Percentiles rank a stretch among this genome's conserved stretches.
Evolutionary conservation across 2,113 vertebrate species (phyloP).

Genomic region (Poecilia latipinna): DNA sequence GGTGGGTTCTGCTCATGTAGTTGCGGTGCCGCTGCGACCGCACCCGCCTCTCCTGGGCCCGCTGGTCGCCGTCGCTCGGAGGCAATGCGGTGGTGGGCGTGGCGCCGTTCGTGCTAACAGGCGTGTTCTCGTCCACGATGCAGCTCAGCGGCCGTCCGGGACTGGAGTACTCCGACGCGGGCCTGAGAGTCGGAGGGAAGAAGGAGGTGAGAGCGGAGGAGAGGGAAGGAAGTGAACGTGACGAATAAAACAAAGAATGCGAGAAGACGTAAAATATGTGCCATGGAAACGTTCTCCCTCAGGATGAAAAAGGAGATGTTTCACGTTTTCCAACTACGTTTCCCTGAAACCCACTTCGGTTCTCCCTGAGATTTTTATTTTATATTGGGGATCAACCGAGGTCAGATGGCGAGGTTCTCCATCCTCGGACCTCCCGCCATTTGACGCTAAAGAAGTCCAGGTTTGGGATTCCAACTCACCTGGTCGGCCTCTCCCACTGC

Average conservation of each 20-base stretch:
- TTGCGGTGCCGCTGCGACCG: constrained; percentile 96
- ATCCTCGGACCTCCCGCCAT: constrained; percentile 13
- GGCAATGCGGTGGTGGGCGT: constrained; percentile 80
- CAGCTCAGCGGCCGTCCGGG: constrained; percentile 96
- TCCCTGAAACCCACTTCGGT: constrained; percentile 12
- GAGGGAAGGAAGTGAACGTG: not conserved
- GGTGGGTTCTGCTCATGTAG: constrained; percentile 99
- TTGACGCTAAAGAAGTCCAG: constrained; percentile 42
- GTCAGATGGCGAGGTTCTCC: constrained; percentile 28
- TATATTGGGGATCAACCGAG: constrained; percentile 26
- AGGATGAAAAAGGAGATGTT: constrained; percentile 2
- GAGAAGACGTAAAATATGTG: too few relatives aligned
- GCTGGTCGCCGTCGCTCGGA: constrained; percentile 85
- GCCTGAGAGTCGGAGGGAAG: constrained; percentile 71
- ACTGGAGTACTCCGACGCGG: constrained; percentile 96
- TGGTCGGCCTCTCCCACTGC: constrained; percentile 97
- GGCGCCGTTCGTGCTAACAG: constrained; percentile 91
- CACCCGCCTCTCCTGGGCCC: constrained; percentile 90
- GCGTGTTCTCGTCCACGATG: constrained; percentile 96
- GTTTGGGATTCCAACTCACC: constrained; percentile 80
- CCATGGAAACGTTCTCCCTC: too few relatives aligned
- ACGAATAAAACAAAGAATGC: not conserved
- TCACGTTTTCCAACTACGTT: constrained; percentile 2
- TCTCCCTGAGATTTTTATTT: constrained; percentile 11
- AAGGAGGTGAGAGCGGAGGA: not conserved